phyloP scores from a whole-genome alignment of 2,113 vertebrate genomes.

The Pelecanus crispus region DNA sequence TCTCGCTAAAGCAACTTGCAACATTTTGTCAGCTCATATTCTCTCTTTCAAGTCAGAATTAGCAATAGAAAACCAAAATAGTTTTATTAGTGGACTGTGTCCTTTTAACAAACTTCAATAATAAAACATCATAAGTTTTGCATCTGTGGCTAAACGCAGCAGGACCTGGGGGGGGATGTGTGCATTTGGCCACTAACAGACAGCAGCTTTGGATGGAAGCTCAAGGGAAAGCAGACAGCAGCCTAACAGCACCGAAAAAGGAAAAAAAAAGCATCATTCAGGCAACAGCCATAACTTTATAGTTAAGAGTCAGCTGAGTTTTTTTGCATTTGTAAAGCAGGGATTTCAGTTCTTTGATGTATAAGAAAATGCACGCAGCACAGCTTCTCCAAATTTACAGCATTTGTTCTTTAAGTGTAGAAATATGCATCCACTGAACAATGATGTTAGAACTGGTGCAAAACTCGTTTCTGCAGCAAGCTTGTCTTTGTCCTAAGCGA shows the following conservation, averaged over 20 bases:
- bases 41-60: neutral
- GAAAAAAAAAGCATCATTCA: neutral
- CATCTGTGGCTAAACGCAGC: neutral
- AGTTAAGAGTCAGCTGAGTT: neutral
- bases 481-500: neutral
- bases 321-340: neutral
- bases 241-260: neutral
- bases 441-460: neutral
- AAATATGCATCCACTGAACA: neutral
- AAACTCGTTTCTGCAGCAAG: neutral
- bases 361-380: neutral
- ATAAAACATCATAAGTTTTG: neutral
- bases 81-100: neutral
- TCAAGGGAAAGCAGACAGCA: neutral
- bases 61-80: neutral
- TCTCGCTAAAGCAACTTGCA: neutral
- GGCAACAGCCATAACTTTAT: neutral
- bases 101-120: neutral
- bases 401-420: neutral
- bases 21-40: neutral
- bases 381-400: neutral
- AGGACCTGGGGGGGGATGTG: neutral
- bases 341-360: neutral
- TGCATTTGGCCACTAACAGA: neutral
- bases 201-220: neutral